Percentiles rank a stretch among this genome's conserved stretches.
phyloP scores from a whole-genome alignment of 1,140 invertebrate genomes.

The Chelonus insularis region DNA sequence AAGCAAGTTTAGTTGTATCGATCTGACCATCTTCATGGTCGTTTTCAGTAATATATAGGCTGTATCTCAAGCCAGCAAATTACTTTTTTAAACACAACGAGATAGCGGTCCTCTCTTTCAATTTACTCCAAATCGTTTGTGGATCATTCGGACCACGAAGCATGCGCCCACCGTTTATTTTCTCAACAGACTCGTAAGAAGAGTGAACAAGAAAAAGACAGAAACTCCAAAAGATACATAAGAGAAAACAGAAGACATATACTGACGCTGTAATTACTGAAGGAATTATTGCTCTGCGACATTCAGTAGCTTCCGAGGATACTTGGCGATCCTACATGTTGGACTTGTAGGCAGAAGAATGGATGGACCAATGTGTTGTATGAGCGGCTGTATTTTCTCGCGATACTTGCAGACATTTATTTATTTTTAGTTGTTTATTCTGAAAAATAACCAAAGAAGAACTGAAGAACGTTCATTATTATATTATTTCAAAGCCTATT shows the following conservation, averaged over 20 bases:
- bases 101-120: constrained; percentile 57
- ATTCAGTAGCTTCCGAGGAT: constrained; percentile 26
- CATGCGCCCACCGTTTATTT: background rate
- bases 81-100: constrained; percentile 59
- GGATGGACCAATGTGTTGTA: background rate
- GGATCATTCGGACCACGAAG: constrained; percentile 31
- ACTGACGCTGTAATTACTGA: constrained; percentile 42
- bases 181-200: constrained; percentile 5
- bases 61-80: constrained; percentile 58
- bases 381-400: constrained; percentile 6
- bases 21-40: constrained; percentile 48
- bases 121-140: constrained; percentile 46
- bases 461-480: too few relatives aligned
- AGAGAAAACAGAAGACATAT: constrained; percentile 20
- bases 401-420: constrained; percentile 6
- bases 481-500: constrained; percentile 14
- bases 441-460: too few relatives aligned
- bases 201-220: background rate
- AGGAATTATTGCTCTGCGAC: constrained; percentile 33
- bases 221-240: background rate
- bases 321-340: constrained; percentile 24
- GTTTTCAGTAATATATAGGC: constrained; percentile 55
- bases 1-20: constrained; percentile 22
- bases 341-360: constrained; percentile 8
- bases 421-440: background rate